Evolutionary conservation across 2,113 vertebrate genomes (phyloP), one percentile per base, ranked within the genome.

Genomic region (Talpa occidentalis): DNA sequence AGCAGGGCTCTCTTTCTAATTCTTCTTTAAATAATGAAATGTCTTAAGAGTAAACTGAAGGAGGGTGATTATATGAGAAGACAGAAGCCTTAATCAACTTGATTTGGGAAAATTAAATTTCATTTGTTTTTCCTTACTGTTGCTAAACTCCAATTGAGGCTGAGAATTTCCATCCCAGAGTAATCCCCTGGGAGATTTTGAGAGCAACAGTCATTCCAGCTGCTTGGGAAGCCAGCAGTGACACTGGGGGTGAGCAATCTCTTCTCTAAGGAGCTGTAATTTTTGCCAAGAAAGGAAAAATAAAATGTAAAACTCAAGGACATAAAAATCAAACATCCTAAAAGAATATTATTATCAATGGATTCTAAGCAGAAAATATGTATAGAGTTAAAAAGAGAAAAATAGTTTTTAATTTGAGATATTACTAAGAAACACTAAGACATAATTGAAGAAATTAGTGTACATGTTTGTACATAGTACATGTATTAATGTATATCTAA

Each of bases 161-260:
- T 95, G 96, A 96, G 80, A 95, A 92, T 91, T 96, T 94, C 95
- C 91, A 95, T 49, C 26, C 44, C 64, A 37, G 21, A 91, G 35
- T 26, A 77, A 56, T 91, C 94, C 94, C 59, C 56, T 32, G 69
- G 19, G 92, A 95, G 69, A 69, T 32, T 93, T 5, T 2, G 19
- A 64, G 26, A 94, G 52, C 49, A 74, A 8, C 85, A 94, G 76
- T 80, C 66, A 90, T 77, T 28, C 72, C 95, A 84, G 84, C 19
- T 66, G 83, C 96, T 93, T 92, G 84, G 54, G 74, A 97, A 93
- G 86, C 77, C 84, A 96, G 74, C 40, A 82, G 3, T 22, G 93
- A 92, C 64, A 85, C 64, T 24, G 11, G 66, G 60, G 82, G 56
- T 26, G 79, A 76, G 67, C 47, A 88, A 64, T 88, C 59, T 81